Base-by-base conservation (phyloP, 1,140 invertebrate genomes). In the Grapholita molesta region DNA sequence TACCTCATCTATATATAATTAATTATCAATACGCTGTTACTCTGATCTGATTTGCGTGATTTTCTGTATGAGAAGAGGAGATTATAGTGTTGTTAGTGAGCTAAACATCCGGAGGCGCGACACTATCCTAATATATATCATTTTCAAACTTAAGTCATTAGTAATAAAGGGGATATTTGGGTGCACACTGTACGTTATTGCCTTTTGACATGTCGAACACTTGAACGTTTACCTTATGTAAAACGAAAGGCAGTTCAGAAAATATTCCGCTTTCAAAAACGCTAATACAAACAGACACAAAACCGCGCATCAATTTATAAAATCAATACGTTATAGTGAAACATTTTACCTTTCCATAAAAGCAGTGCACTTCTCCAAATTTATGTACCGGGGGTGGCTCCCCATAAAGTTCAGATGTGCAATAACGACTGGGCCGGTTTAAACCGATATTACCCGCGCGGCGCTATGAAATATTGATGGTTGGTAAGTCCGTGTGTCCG, bases 351-450 rank as follows among this genome's bases (percentile, higher is more conserved):
- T 88, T 89, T 84, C 79, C 84, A 87, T 85, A 84, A 88, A 89
- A 84, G 72, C 85, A 78, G 74, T 86, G 86, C 85, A 86, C 83
- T 87, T 84, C 79, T 79, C 81, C 71, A 86, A 87, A 89, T 90
- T 88, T 90, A 90, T 90, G 84, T 89, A 81, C 70, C 78, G 76
- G 82, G 85, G 87, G 87, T 84, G 83, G 78, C 70, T 75, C 86
- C 83, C 86, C 79, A 90, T 89, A 88, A 88, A 86, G 84, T 85
- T 90, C 84, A 85, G 77, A 88, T 87, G 84, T 84, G 85, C 84
- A 83, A 83, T 90, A 88, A 84, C 82, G 84, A 84, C 66, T 82
- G 80, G 84, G 80, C 78, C 84, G 77, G 84, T 89, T 89, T 88
- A 87, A 90, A 88, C 86, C 84, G 74, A 88, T 88, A 88, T 86